Evolutionary conservation across 1,140 invertebrate genomes (phyloP).

Genomic region (Sycobia sp.): DNA sequence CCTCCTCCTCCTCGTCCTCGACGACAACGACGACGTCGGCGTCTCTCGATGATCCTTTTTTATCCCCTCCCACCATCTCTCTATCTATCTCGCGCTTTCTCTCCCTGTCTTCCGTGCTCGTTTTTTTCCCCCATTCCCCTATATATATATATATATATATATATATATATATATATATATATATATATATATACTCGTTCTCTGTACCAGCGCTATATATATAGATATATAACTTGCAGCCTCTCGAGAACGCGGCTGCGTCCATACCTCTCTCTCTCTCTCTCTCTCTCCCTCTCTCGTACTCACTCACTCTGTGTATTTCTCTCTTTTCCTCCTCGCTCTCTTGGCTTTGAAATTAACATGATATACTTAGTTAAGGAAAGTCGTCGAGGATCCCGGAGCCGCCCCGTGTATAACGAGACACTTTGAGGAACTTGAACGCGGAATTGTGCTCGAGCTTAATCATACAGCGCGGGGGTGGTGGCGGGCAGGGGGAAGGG

Average conservation of each 20-base stretch:
- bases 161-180: no score
- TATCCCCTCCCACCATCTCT: no score
- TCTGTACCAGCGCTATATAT: no score
- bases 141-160: no score
- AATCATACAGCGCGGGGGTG: no score
- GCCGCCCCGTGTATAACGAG: constrained; percentile 27
- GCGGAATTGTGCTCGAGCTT: constrained; percentile 6
- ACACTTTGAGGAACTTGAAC: constrained; percentile 1
- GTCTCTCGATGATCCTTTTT: neutral
- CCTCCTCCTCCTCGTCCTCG: neutral
- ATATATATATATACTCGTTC: no score
- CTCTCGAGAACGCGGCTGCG: neutral
- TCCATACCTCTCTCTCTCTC: no score
- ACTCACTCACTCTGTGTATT: no score
- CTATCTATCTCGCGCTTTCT: constrained; percentile 1
- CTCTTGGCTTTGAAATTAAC: constrained; percentile 27
- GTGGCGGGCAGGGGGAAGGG: no score
- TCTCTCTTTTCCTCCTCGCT: constrained; percentile 13
- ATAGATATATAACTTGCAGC: no score
- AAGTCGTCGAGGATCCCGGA: constrained; percentile 10
- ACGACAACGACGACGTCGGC: neutral
- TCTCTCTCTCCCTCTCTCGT: no score
- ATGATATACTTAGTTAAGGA: constrained; percentile 27
- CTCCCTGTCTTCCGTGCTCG: neutral
- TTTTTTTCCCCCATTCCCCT: neutral